phyloP scores from a whole-genome alignment of 1,140 invertebrate species.

The Drosophila sechellia region DNA sequence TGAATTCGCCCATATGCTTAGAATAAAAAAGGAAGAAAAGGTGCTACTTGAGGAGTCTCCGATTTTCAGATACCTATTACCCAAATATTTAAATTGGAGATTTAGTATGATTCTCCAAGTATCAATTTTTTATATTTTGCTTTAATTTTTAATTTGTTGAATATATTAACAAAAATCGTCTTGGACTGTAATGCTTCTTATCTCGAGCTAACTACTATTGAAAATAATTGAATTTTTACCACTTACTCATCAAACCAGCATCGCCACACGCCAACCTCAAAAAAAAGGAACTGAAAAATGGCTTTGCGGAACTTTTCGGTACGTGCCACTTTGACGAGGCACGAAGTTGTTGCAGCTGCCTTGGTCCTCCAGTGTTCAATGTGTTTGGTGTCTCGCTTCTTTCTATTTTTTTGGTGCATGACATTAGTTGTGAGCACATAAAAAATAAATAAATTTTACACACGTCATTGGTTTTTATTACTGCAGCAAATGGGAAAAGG shows the following conservation, averaged over 20 bases:
- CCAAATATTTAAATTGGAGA: neutral
- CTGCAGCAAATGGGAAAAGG: conserved; percentile 59
- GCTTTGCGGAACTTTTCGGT: conserved; percentile 75
- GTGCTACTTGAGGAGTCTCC: no score
- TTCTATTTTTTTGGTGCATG: conserved; percentile 45
- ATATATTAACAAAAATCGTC: no score
- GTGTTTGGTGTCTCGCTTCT: conserved; percentile 28
- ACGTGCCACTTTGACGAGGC: conserved; percentile 66
- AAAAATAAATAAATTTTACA: conserved; percentile 81
- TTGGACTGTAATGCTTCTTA: no score
- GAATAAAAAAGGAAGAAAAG: conserved; percentile 23
- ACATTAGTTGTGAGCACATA: conserved; percentile 79
- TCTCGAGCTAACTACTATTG: no score
- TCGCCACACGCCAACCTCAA: conserved; percentile 15
- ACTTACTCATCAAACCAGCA: neutral
- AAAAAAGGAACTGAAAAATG: conserved; percentile 67
- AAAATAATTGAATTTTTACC: no score
- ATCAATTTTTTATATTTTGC: no score
- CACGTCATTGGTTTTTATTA: conserved; percentile 79
- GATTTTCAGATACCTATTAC: conserved; percentile 1
- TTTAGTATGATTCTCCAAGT: no score
- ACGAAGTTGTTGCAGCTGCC: conserved; percentile 66
- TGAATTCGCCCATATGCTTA: conserved; percentile 69
- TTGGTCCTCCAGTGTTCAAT: conserved; percentile 40
- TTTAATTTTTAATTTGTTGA: no score